Evolutionary conservation across 2,888 invertebrate genomes (phyloP), one percentile per base, ranked within the genome.

Genomic region (Drosophila falleni): DNA sequence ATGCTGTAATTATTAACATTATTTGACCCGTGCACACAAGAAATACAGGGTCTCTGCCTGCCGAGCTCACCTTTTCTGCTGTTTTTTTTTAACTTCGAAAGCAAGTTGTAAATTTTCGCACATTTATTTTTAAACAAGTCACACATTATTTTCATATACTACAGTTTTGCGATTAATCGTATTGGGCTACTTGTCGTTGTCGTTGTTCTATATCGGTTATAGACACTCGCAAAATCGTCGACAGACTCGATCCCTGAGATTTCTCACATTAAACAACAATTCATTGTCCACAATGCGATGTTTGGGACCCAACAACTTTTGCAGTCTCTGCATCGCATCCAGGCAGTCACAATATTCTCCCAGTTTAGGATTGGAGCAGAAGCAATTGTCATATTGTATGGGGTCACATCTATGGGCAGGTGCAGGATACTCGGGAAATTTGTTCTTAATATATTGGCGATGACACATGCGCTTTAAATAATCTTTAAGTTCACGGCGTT

Each of bases 261-360:
- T 53, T 23, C 35, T n/a, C 0, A 63, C 19, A 26, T 67, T 49
- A 35, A 51, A 67, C 8, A 42, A 9, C 2, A 67, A 15, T 13
- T 39, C 15, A 44, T 58, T 62, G 8, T 58, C 13, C 5, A 50
- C 56, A 41, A 53, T 63, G 0, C 8, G n/a, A 33, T 66, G 66
- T 4, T 51, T 50, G 13, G 37, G 44, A 8, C 15, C 49, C 19
- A 77, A 39, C 0, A 75, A 13, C 5, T 63, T 37, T 19, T 78
- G 68, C 29, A 78, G 10, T 8, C 78, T 46, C 39, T 72, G 60
- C 39, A 78, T 65, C 1, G 68, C 78, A 16, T 19, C 39, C 1
- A 78, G 49, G n/a, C 81, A 81, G 5, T 78, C 78, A 15, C 81
- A 81, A 35, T 78, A 73, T 13, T 77, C 41, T 3, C 33, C 19